A percentile compares a stretch with the other conserved stretches of the same genome.
Conservation (phyloP, 2,797 vertebrate species). For the Choloepus didactylus region DNA sequence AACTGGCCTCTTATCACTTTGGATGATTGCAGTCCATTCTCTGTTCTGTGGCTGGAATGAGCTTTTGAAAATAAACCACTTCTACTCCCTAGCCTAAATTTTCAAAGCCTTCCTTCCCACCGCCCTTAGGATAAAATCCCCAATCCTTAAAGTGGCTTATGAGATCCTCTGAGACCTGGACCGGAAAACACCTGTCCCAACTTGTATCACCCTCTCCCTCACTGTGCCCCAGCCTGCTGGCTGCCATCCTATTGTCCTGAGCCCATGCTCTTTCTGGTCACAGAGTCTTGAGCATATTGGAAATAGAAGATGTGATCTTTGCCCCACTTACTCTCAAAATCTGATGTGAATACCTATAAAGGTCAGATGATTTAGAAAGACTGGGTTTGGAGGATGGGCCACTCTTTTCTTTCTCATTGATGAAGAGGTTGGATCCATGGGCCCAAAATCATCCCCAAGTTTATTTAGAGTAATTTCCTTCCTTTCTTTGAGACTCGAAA, state of each 20-base stretch:
- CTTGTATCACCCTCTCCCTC: fast-evolving
- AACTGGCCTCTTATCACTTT: background rate
- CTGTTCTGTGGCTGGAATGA: background rate
- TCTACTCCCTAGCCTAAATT: background rate
- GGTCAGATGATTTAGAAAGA: background rate
- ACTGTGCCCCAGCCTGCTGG: fast-evolving
- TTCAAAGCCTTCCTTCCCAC: background rate
- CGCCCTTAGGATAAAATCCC: background rate
- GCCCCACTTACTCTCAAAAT: background rate
- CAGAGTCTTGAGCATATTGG: background rate
- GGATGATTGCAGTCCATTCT: background rate
- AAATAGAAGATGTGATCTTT: background rate
- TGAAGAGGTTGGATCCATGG: background rate
- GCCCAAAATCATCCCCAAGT: background rate
- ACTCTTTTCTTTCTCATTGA: background rate
- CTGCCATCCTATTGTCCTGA: background rate
- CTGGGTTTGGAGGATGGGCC: no score
- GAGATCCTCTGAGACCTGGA: background rate
- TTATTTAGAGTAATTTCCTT: background rate
- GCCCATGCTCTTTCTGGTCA: background rate
- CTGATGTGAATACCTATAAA: background rate
- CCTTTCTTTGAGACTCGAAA: background rate
- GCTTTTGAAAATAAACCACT: background rate
- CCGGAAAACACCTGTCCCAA: background rate
- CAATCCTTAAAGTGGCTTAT: background rate